phyloP scores from a whole-genome alignment of 2,888 invertebrate species.

The Steinernema carpocapsae region DNA sequence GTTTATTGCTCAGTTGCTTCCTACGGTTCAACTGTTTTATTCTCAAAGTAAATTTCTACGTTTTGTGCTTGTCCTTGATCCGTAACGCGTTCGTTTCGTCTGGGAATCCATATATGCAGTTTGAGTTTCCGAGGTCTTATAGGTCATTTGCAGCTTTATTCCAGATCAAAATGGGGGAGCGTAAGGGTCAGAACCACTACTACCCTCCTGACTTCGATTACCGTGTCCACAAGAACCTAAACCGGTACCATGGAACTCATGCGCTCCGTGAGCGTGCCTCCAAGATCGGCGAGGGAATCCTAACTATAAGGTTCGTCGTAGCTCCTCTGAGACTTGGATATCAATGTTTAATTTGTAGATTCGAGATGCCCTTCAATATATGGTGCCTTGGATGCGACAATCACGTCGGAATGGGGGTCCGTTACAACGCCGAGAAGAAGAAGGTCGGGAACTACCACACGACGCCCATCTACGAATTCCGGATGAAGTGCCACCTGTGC shows the following conservation, averaged over 20 bases:
- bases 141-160: conserved; percentile 54
- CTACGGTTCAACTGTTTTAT: conserved; percentile 27
- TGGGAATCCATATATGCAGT: conserved; percentile 4
- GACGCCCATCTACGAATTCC: conserved; percentile 94
- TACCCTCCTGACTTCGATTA: conserved; percentile 99
- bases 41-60: background rate
- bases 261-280: conserved; percentile 91
- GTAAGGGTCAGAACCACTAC: conserved; percentile 95
- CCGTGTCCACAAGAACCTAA: conserved; percentile 81
- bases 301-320: conserved; percentile 79
- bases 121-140: background rate
- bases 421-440: conserved; percentile 80
- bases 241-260: conserved; percentile 89
- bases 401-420: conserved; percentile 98
- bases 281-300: conserved; percentile 92
- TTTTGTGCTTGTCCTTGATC: too few relatives aligned
- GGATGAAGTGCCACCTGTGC: conserved; percentile 98
- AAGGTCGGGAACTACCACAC: conserved; percentile 84
- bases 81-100: too few relatives aligned
- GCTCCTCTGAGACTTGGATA: background rate
- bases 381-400: conserved; percentile 98
- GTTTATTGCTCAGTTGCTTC: conserved; percentile 17
- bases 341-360: conserved; percentile 73
- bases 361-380: conserved; percentile 99
- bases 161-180: conserved; percentile 79